Conservation (phyloP, 2,797 vertebrate species). For the Myotis findleyi region DNA sequence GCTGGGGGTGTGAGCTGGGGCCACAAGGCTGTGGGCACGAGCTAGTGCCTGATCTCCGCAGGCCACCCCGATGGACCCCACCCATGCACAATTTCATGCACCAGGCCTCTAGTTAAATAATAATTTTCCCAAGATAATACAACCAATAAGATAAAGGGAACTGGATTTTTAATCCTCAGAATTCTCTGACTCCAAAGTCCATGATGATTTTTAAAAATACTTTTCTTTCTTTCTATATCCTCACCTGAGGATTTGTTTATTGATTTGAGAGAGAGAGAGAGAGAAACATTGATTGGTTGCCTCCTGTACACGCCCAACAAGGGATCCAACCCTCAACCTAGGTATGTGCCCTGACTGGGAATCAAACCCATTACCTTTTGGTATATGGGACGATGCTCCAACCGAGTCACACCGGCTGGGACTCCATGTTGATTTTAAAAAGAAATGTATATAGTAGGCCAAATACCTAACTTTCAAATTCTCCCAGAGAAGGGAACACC, state of each 20-base stretch:
- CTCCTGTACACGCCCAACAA: background rate
- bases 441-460: background rate
- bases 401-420: accelerated
- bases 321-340: background rate
- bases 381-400: background rate
- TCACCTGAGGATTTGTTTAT: background rate
- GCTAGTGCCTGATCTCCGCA: too few species aligned
- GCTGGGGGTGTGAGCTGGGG: too few species aligned
- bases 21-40: too few species aligned
- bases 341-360: background rate
- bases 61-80: too few species aligned
- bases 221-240: background rate
- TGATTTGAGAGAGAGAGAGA: background rate
- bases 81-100: too few species aligned
- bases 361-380: background rate
- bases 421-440: background rate
- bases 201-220: background rate
- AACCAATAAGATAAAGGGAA: background rate
- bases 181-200: slow-evolving; percentile 42
- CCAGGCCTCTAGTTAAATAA: background rate
- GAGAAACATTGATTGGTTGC: background rate
- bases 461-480: slow-evolving; percentile 23
- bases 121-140: slow-evolving; percentile 12
- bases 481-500: background rate
- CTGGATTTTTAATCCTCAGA: background rate